These are phyloP conservation scores for Macrostomum lignano DNA, from an alignment of 1,140 invertebrate species.

Conservation along the genomic window DNA sequence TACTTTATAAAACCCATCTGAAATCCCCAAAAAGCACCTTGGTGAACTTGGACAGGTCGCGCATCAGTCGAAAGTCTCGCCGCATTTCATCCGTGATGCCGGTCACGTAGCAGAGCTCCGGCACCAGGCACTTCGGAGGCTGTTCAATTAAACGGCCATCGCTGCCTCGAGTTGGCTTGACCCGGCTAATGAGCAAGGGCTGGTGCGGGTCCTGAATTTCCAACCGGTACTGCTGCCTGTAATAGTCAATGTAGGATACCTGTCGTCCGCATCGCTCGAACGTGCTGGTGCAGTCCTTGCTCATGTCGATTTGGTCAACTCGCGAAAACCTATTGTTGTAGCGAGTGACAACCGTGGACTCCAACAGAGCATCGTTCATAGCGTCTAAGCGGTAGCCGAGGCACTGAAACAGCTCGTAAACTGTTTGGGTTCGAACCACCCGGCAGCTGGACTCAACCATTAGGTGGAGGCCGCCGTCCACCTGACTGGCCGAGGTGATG, in stretches of 20 bases:
- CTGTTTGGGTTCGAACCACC: constrained; percentile 46
- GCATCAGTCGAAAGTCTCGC: constrained; percentile 18
- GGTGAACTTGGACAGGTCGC: background rate
- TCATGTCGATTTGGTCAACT: constrained; percentile 56
- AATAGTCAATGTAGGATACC: constrained; percentile 47
- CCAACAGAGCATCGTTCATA: too few species aligned
- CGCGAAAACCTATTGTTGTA: constrained; percentile 70
- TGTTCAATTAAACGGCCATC: too few species aligned
- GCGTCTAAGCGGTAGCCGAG: background rate
- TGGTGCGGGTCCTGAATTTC: too few species aligned
- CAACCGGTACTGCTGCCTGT: too few species aligned
- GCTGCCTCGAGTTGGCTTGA: too few species aligned
- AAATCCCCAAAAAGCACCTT: too few species aligned
- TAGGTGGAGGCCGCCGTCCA: constrained; percentile 55
- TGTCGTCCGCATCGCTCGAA: constrained; percentile 34
- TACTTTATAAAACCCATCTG: too few species aligned
- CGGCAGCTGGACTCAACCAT: constrained; percentile 53
- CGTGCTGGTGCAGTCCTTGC: constrained; percentile 33
- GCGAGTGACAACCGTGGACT: constrained; percentile 46
- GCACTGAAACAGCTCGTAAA: constrained; percentile 15
- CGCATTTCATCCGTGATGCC: constrained; percentile 21
- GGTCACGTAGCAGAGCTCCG: constrained; percentile 20
- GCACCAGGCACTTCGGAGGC: constrained; percentile 18
- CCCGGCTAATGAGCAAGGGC: too few species aligned
- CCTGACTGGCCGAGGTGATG: constrained; percentile 49